Percentiles rank a stretch among this genome's conserved stretches.
Evolutionary conservation across 2,113 vertebrate genomes (phyloP).

Genomic region (Ophthalmolycus amberensis): DNA sequence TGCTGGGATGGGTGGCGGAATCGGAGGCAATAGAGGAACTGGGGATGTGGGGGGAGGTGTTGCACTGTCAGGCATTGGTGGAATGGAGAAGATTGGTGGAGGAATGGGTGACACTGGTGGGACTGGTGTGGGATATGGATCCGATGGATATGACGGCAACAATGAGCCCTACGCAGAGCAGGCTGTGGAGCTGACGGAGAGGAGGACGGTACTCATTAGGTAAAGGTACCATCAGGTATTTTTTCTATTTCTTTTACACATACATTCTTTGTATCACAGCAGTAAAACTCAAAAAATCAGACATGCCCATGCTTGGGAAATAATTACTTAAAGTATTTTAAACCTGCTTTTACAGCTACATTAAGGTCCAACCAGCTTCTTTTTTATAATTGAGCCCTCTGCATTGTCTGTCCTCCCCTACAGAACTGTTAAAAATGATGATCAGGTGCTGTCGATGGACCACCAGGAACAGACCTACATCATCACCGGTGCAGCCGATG

Average conservation of each 20-base stretch:
- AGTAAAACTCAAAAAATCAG: not conserved
- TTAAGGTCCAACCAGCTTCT: not conserved
- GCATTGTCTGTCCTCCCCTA: slow-evolving; percentile 1
- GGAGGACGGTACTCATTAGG: slow-evolving; percentile 84
- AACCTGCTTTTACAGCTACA: not conserved
- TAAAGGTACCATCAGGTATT: slow-evolving; percentile 72
- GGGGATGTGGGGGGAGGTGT: slow-evolving; percentile 7
- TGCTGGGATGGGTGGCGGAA: slow-evolving; percentile 26
- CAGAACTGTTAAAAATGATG: slow-evolving; percentile 78
- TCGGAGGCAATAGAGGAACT: slow-evolving; percentile 14
- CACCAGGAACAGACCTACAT: slow-evolving; percentile 81
- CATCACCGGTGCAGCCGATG: slow-evolving; percentile 81
- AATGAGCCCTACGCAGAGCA: slow-evolving; percentile 73
- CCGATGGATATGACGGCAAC: slow-evolving; percentile 46
- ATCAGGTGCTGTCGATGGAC: slow-evolving; percentile 78
- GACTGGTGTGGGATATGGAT: slow-evolving; percentile 42
- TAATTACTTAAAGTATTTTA: not conserved
- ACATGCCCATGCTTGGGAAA: not conserved
- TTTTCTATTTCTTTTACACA: slow-evolving; percentile 14
- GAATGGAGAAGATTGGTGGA: slow-evolving; percentile 27
- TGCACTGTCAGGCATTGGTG: slow-evolving; percentile 25
- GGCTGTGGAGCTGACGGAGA: slow-evolving; percentile 83
- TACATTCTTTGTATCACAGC: not conserved
- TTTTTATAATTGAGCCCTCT: not conserved
- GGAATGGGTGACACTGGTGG: slow-evolving; percentile 26